Base-by-base conservation (phyloP, 2,797 vertebrate species). In the Myioborus miniatus region DNA sequence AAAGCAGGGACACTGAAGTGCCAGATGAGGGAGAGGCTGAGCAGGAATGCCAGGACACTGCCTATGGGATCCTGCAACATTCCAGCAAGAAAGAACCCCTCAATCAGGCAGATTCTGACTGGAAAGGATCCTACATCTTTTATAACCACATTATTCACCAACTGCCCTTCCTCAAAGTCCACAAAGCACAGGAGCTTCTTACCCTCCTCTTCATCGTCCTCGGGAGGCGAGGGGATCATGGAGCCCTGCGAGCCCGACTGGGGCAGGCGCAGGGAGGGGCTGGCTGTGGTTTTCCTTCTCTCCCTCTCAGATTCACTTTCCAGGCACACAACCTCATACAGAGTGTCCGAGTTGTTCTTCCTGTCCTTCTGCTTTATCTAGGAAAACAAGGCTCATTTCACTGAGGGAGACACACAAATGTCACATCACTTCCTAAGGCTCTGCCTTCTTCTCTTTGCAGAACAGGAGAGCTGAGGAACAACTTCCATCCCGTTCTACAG, bases 161-260 rank as follows among this genome's bases (percentile, higher is more conserved):
- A 15, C 6, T 32, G 62, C 26, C 43, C 59, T 41, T 37, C n/a
- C 53, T 55, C 6, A 0, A 83, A 34, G 22, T 14, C n/a, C 22
- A 68, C 58, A 76, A 76, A 82, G 80, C 55, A 27, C 4, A 74
- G 21, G 81, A 53, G 44, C 9, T 56, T 34, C 96, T 98, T 94
- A 99, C 99, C 99, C 99, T 99, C 99, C 87, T 99, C 99, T 92
- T 99, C 99, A 37, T 99, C 99, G 70, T 99, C 99, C 93, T 99
- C 99, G 0, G 99, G 99, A 37, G 99, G 99, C 26, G 99, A 99
- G 12, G 99, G 98, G 87, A 98, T 99, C 97, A 98, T 98, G 15
- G 98, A 98, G 68, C 99, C 98, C 32, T 99, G 98, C 2, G 98
- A 98, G 1, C 98, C 98, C 1, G 98, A 98, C 63, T 98, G 96